Evolutionary conservation across 2,888 invertebrate species (phyloP).

Genomic region (Cosmia pyralina): DNA sequence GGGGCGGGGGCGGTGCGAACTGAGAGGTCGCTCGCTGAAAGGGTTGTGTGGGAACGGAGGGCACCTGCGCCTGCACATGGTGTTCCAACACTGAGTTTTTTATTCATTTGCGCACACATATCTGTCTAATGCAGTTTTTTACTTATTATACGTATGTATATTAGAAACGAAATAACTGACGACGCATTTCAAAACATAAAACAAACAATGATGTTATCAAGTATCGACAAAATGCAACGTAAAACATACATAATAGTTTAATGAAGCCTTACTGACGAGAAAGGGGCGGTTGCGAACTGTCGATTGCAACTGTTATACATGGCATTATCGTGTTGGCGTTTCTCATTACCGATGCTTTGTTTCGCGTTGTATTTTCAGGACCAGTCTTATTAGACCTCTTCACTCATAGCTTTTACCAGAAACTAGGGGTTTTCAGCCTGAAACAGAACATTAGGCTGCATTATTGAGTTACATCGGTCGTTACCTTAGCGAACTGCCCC

Average conservation of each 20-base stretch:
- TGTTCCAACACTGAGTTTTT: conserved; percentile 86
- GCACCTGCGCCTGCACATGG: conserved; percentile 90
- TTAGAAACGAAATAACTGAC: conserved; percentile 59
- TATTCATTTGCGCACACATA: conserved; percentile 86
- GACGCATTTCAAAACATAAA: conserved; percentile 39
- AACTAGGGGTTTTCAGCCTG: conserved; percentile 62
- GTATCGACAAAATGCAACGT: conserved; percentile 51
- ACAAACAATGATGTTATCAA: conserved; percentile 63
- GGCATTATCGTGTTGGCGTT: conserved; percentile 87
- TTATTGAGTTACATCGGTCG: conserved; percentile 84
- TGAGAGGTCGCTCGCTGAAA: conserved; percentile 85
- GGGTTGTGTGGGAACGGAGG: conserved; percentile 91
- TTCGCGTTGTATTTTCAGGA: conserved; percentile 76
- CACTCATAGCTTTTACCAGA: conserved; percentile 27
- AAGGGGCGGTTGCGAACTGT: conserved; percentile 83
- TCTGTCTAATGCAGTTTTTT: conserved; percentile 88
- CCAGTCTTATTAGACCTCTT: conserved; percentile 71
- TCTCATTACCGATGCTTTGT: conserved; percentile 82
- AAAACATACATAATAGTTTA: conserved; percentile 73
- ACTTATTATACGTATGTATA: conserved; percentile 73
- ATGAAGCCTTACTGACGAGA: conserved; percentile 67
- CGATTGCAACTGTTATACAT: conserved; percentile 85
- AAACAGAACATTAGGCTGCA: conserved; percentile 75
- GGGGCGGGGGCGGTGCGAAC: conserved; percentile 73
- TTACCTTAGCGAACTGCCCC: conserved; percentile 87